A percentile compares a stretch with the other conserved stretches of the same genome.
Evolutionary conservation across 2,113 vertebrate genomes (phyloP).

Genomic region (Ammodytes marinus): DNA sequence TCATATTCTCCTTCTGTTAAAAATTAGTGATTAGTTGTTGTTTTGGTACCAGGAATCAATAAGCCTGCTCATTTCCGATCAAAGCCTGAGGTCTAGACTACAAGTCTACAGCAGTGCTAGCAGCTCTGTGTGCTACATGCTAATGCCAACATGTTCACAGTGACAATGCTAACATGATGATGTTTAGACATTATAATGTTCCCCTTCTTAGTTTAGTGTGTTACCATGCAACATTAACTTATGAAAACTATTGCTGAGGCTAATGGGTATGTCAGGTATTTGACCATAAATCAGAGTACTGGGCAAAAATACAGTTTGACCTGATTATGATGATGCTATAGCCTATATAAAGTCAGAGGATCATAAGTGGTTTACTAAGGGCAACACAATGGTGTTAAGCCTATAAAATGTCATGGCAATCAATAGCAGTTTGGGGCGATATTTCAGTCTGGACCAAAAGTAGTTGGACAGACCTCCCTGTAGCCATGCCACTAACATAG

Average conservation of each 20-base stretch:
- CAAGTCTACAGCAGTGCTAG: not conserved
- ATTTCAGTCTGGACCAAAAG: not conserved
- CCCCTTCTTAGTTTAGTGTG: not conserved
- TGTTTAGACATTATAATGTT: not conserved
- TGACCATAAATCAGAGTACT: not conserved
- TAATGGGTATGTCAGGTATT: not conserved
- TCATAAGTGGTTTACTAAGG: too few species aligned
- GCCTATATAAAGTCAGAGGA: too few species aligned
- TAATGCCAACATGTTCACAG: not conserved
- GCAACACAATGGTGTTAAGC: not conserved
- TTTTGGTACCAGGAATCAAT: slow-evolving; percentile 22
- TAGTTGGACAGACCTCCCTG: not conserved
- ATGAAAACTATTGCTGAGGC: not conserved
- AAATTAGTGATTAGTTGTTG: not conserved
- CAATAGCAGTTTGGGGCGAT: not conserved
- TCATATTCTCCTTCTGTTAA: slow-evolving; percentile 4
- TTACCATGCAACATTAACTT: not conserved
- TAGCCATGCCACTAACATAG: not conserved
- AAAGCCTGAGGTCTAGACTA: not conserved
- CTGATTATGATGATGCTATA: too few species aligned
- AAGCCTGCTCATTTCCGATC: too few species aligned
- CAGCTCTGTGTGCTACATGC: not conserved
- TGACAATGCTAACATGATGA: not conserved
- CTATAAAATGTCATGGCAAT: not conserved
- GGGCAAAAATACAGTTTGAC: not conserved